Conservation (phyloP, 2,888 invertebrate species). For the Dinocampus coccinellae region DNA sequence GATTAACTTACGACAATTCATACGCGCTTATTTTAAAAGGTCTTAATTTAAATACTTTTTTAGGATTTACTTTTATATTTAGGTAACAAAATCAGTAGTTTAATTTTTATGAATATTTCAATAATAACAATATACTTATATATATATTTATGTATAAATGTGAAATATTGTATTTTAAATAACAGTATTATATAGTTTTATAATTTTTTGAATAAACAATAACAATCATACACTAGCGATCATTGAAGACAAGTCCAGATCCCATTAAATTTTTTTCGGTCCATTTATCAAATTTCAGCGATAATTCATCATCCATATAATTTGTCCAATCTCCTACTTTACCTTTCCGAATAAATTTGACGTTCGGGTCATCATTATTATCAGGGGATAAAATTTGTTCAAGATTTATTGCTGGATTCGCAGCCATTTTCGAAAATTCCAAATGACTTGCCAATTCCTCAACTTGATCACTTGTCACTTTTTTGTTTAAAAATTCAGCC, state of each 20-base stretch:
- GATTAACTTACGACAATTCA: too few relatives aligned
- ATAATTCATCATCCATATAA: constrained; percentile 81
- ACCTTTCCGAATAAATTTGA: constrained; percentile 82
- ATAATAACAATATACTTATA: not conserved
- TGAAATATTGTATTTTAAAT: too few relatives aligned
- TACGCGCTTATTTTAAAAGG: too few relatives aligned
- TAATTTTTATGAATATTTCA: not conserved
- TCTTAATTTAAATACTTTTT: too few relatives aligned
- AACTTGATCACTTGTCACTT: constrained; percentile 77
- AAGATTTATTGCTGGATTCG: constrained; percentile 83
- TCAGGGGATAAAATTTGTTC: constrained; percentile 73
- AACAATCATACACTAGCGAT: constrained; percentile 32
- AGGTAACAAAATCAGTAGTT: too few relatives aligned
- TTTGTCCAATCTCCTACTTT: constrained; percentile 86
- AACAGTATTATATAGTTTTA: too few relatives aligned
- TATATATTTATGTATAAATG: not conserved
- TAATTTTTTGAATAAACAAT: too few relatives aligned
- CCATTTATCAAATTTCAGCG: constrained; percentile 81
- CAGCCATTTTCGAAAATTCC: constrained; percentile 85
- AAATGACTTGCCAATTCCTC: constrained; percentile 79
- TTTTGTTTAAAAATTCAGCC: constrained; percentile 79
- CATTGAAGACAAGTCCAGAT: constrained; percentile 75
- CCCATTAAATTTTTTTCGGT: constrained; percentile 74
- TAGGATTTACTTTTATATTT: too few relatives aligned
- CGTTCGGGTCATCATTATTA: constrained; percentile 69